Evolutionary conservation across 2,888 invertebrate species (phyloP), one percentile per base, ranked within the genome.

Genomic region (Tetranychus truncatus): DNA sequence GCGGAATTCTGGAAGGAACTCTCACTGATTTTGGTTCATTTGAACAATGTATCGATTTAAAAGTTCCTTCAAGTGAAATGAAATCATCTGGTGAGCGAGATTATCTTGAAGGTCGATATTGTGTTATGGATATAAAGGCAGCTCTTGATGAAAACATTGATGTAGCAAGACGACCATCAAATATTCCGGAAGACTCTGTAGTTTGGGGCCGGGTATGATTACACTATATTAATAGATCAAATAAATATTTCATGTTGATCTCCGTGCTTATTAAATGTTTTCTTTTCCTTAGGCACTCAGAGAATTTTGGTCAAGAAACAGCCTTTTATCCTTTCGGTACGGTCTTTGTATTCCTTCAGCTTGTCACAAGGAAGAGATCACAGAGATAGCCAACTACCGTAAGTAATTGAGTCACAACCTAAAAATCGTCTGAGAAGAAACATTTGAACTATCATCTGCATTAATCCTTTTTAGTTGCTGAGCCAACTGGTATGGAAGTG

Each of bases 1-100:
- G 82, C 6, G 82, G 82, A 5, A 78, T 82, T n/a, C 77, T 81
- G 66, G 80, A 82, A 55, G 82, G 82, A 2, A 82, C 82, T 75
- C 80, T 82, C 73, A 77, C 81, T 72, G 82, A 81, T 80, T 79
- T 81, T 8, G 82, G 82, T 24, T 81, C 82, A 55, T 82, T 81
- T 75, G 81, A 82, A 55, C 80, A 81, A 21, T 82, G 82, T 75
- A 75, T 80, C 7, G 78, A 79, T 55, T 15, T 67, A 7, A 65
- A 55, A 6, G 34, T 45, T 72, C 45, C 24, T 15, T n/a, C 24
- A 71, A 55, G 20, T 45, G 72, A 24, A 0, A 4, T 44, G 15
- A 15, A 9, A 5, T 9, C 55, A 24, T 15, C 15, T 15, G 21
- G n/a, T 73, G 73, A 46, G 1, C 11, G 20, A 15, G 75, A 77